Evolutionary conservation across 2,888 invertebrate genomes (phyloP).

Genomic region (Rhagonycha fulva): DNA sequence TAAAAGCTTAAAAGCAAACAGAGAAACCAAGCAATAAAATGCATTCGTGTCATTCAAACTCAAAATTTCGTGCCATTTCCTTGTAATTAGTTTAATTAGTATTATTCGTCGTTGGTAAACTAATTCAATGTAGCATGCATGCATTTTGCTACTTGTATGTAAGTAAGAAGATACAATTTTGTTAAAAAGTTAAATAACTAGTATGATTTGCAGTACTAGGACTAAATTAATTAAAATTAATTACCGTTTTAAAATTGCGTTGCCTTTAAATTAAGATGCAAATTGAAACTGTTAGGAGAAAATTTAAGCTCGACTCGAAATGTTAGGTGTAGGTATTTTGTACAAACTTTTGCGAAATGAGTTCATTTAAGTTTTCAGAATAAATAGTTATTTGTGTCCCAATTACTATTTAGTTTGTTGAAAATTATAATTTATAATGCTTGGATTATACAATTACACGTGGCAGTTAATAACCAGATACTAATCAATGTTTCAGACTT

Average conservation of each 20-base stretch:
- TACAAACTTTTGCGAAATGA: neutral
- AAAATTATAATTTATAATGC: neutral
- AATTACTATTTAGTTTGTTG: neutral
- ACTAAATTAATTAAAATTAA: neutral
- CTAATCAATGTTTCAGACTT: neutral
- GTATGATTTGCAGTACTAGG: neutral
- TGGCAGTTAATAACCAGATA: neutral
- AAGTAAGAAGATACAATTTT: neutral
- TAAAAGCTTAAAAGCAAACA: neutral
- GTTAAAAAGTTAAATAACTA: neutral
- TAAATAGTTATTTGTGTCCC: neutral
- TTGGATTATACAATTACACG: neutral
- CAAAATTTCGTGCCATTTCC: neutral
- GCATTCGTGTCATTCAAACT: neutral
- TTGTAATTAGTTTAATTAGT: neutral
- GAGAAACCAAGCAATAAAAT: neutral
- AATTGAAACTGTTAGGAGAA: neutral
- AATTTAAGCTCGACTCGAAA: neutral
- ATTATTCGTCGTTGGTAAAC: neutral
- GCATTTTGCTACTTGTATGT: neutral
- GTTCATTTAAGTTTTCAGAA: neutral
- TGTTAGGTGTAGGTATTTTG: neutral
- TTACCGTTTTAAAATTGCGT: neutral
- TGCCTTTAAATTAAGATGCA: neutral
- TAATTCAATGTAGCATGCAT: neutral